Evolutionary conservation across 2,113 vertebrate genomes (phyloP).

Genomic region (Ranitomeya imitator): DNA sequence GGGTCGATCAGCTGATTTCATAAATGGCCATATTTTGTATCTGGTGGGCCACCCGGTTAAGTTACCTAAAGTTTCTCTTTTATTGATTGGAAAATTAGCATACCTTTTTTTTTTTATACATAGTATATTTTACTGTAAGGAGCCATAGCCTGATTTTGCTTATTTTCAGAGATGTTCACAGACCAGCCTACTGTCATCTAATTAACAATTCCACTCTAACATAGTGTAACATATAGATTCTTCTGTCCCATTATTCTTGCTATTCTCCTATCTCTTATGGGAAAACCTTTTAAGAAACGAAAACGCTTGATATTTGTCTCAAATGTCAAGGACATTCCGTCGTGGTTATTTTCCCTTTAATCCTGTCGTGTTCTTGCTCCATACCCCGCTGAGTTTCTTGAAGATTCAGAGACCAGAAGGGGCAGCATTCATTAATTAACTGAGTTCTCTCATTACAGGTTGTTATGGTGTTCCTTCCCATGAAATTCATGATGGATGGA

Average conservation of each 20-base stretch:
- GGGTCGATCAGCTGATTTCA: no score
- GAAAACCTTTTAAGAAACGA: slow-evolving; percentile 29
- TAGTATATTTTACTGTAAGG: neutral
- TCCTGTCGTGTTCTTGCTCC: slow-evolving; percentile 37
- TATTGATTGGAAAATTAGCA: no score
- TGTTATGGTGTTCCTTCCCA: slow-evolving; percentile 89
- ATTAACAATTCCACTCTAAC: neutral
- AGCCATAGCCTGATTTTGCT: neutral
- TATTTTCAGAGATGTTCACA: neutral
- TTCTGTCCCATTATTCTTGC: neutral
- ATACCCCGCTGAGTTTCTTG: slow-evolving; percentile 54
- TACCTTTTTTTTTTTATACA: neutral
- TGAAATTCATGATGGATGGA: slow-evolving; percentile 81
- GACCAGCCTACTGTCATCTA: neutral
- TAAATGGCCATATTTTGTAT: no score
- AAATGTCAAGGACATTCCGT: slow-evolving; percentile 49
- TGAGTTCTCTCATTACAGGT: slow-evolving; percentile 76
- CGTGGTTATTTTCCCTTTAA: slow-evolving; percentile 45
- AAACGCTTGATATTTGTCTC: slow-evolving; percentile 39
- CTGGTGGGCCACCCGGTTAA: no score
- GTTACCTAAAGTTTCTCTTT: no score
- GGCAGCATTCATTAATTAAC: slow-evolving; percentile 59
- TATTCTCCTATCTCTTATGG: neutral
- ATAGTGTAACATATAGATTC: neutral
- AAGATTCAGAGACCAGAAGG: slow-evolving; percentile 57